Conservation (phyloP, 1,140 invertebrate species). For the Monochamus saltuarius region DNA sequence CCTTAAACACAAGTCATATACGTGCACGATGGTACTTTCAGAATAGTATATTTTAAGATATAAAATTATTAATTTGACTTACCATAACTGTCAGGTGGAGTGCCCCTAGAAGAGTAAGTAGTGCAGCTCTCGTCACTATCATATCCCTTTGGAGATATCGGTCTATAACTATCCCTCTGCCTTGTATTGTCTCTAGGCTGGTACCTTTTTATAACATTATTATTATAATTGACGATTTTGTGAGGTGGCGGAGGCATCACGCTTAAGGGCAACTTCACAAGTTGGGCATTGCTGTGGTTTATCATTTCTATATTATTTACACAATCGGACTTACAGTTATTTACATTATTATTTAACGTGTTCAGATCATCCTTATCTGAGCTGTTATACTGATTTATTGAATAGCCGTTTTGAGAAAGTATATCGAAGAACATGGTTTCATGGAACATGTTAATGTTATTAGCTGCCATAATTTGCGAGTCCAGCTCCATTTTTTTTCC, state of each 20-base stretch:
- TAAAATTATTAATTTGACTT: neutral
- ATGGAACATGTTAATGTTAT: conserved; percentile 6
- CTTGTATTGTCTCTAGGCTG: conserved; percentile 16
- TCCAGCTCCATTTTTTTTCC: conserved; percentile 14
- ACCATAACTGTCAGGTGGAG: conserved; percentile 14
- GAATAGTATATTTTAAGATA: too few relatives aligned
- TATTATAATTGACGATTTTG: conserved; percentile 24
- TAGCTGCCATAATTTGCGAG: conserved; percentile 14
- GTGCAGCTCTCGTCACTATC: conserved; percentile 31
- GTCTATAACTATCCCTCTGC: conserved; percentile 13
- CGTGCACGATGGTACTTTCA: neutral
- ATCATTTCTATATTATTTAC: conserved; percentile 5
- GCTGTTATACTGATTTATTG: conserved; percentile 11
- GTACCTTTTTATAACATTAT: conserved; percentile 15
- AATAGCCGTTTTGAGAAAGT: conserved; percentile 2
- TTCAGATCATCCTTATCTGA: conserved; percentile 11
- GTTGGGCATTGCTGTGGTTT: conserved; percentile 6
- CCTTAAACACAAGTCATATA: conserved; percentile 13
- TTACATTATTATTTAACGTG: conserved; percentile 10
- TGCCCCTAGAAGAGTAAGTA: conserved; percentile 24
- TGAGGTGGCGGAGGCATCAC: conserved; percentile 17
- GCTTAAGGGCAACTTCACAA: conserved; percentile 20
- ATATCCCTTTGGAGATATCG: conserved; percentile 22
- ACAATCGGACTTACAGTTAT: neutral
- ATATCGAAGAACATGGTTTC: conserved; percentile 10